These are phyloP conservation scores for Vireo griseus DNA, from an alignment of 2,797 vertebrate genomes.

Conservation along the genomic window DNA sequence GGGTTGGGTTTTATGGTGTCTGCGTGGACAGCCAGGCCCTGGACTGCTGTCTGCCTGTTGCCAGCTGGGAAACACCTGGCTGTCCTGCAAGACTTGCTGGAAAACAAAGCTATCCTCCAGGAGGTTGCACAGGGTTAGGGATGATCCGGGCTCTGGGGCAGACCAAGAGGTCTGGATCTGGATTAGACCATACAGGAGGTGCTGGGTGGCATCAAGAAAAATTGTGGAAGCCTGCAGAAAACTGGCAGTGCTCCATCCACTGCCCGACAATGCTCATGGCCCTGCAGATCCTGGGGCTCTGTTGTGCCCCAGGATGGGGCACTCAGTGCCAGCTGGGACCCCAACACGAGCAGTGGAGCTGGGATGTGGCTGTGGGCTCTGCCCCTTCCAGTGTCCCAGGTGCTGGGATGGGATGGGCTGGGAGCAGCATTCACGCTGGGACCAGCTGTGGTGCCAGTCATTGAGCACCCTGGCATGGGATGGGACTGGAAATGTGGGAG, in stretches of 20 bases:
- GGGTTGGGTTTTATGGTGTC: background rate
- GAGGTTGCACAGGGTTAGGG: fast-evolving
- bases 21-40: background rate
- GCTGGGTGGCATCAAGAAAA: background rate
- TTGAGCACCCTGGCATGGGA: fast-evolving
- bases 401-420: background rate
- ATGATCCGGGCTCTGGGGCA: background rate
- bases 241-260: fast-evolving
- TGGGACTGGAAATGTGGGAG: fast-evolving
- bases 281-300: fast-evolving
- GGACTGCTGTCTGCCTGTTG: background rate
- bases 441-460: fast-evolving
- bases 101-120: background rate
- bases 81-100: background rate
- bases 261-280: fast-evolving
- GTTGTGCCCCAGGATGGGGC: fast-evolving
- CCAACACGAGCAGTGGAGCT: fast-evolving
- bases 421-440: fast-evolving
- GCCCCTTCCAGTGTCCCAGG: fast-evolving
- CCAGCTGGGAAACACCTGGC: background rate
- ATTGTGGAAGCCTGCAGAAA: background rate
- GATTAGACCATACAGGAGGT: background rate
- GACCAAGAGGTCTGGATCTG: background rate
- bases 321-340: fast-evolving
- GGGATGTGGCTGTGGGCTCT: background rate